Conservation (phyloP, 2,888 invertebrate genomes). For the Eucriotettix oculatus region DNA sequence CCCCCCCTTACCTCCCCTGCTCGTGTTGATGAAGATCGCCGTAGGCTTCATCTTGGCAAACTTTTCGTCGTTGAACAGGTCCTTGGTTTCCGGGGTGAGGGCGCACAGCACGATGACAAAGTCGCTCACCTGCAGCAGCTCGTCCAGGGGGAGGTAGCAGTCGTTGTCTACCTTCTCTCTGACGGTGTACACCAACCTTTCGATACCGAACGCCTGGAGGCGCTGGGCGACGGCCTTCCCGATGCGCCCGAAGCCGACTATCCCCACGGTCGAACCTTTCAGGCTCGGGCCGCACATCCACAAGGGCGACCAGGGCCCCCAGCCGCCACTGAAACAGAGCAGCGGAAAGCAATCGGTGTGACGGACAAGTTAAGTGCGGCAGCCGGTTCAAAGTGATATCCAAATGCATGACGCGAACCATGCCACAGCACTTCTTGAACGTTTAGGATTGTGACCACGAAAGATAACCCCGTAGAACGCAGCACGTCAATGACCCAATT, state of each 20-base stretch:
- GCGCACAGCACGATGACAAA: conserved; percentile 71
- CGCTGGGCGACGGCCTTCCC: conserved; percentile 64
- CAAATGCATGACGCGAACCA: too few relatives aligned
- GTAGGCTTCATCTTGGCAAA: conserved; percentile 75
- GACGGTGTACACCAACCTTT: conserved; percentile 55
- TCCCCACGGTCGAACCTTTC: conserved; percentile 60
- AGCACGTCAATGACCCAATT: too few relatives aligned
- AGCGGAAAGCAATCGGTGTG: too few relatives aligned
- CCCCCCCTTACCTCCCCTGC: conserved; percentile 54
- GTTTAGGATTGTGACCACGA: too few relatives aligned
- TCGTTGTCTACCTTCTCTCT: conserved; percentile 37
- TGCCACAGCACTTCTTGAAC: too few relatives aligned
- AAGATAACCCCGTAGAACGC: too few relatives aligned
- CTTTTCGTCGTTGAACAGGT: conserved; percentile 59
- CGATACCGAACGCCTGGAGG: conserved; percentile 57
- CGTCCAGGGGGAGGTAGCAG: conserved; percentile 42
- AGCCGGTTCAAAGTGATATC: too few relatives aligned
- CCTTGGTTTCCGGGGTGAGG: conserved; percentile 58
- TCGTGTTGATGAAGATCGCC: conserved; percentile 76
- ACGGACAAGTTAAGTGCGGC: too few relatives aligned
- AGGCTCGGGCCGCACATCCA: conserved; percentile 84
- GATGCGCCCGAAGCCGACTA: conserved; percentile 71
- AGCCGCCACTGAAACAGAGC: conserved; percentile 43
- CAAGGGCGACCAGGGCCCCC: conserved; percentile 74
- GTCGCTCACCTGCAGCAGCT: conserved; percentile 59